Base-by-base conservation (phyloP, 2,113 vertebrate genomes). In the Thalassarche chlororhynchos region DNA sequence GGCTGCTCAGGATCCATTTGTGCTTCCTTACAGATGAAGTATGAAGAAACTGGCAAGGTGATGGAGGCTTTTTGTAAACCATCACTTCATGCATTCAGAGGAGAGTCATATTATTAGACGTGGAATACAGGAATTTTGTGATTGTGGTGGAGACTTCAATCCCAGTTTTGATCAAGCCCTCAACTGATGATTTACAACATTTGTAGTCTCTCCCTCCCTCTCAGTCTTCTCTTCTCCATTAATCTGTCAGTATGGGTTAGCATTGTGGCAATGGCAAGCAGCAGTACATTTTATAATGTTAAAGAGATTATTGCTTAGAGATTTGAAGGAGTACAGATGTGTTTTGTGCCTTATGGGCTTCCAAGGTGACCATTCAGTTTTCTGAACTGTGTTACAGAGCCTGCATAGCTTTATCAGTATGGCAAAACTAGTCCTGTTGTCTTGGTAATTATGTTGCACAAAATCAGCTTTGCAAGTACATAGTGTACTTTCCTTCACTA, bases 281-380 rank as follows among this genome's bases (percentile, higher is more conserved):
- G 89, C 75, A 84, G 49, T 91, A 87, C 23, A 1, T 87, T 94
- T 96, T 87, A 57, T 64, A 84, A 87, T 85, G 75, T 92, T 84
- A 66, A 66, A 96, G 77, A 94, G 75, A 91, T 94, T 94, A 62
- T 87, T 97, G 74, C 78, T 79, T 90, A 91, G 74, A 89, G 83
- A 91, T 70, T 89, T 81, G 69, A 66, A 79, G 38, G 62, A 79
- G 25, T 52, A 21, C 79, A 92, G 83, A 89, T 92, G 94, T 87
- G 71, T 42, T 89, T 54, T 74, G 34, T 91, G 79, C 91, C 65
- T 96, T 65, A 36, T 1, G 29, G 42, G 42, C 94, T 96, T 96
- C 74, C 84, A 91, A 95, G 91, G 91, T 93, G 90, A 95, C 86
- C 60, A 79, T 78, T 92, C 62, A 68, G 42, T 92, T 93, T 77